Evolutionary conservation across 2,113 vertebrate genomes (phyloP), one percentile per base, ranked within the genome.

Genomic region (Pachypanchax playfairii): DNA sequence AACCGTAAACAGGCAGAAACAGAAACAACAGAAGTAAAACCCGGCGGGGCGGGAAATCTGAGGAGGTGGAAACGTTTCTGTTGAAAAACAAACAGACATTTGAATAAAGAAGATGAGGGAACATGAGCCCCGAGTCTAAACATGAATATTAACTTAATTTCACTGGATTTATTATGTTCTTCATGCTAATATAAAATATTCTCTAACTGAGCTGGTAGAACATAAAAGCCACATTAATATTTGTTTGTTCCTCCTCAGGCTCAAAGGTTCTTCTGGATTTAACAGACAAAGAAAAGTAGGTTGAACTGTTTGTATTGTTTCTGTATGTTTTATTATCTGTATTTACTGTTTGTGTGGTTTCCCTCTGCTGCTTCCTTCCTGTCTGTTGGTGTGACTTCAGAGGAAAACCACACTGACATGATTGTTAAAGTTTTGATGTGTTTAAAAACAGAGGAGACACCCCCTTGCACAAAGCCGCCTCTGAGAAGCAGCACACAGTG

Each of bases 391-490:
- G 1, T 39, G 10, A 15, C 6, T 18, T 50, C 17, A 25, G 4
- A n/a, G 3, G 3, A 7, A 14, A 14, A 28, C 22, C 53, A 28
- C 17, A 18, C 29, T 70, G 36, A 36, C 65, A 11, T 71, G 26
- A 44, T 18, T n/a, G 20, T 8, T 9, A 20, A 20, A 12, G 56
- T 56, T 28, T 60, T 46, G n/a, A n/a, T 57, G 42, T 46, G 46
- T 58, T 44, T 24, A 3, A n/a, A n/a, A n/a, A n/a, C 75, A 99
- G 96, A 84, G 96, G 96, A 20, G 96, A 98, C 78, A 99, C 96
- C 0, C 96, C 97, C 1, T 75, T 99, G 76, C 97, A 99, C 82
- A 98, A 96, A 92, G 95, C 96, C 3, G 95, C 96, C 66, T 93
- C 84, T 65, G 93, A 93, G 77, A 90, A 93, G 79, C 94, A 96